Conservation (phyloP, 2,113 vertebrate species). For the Nycticryphes semicollaris region DNA sequence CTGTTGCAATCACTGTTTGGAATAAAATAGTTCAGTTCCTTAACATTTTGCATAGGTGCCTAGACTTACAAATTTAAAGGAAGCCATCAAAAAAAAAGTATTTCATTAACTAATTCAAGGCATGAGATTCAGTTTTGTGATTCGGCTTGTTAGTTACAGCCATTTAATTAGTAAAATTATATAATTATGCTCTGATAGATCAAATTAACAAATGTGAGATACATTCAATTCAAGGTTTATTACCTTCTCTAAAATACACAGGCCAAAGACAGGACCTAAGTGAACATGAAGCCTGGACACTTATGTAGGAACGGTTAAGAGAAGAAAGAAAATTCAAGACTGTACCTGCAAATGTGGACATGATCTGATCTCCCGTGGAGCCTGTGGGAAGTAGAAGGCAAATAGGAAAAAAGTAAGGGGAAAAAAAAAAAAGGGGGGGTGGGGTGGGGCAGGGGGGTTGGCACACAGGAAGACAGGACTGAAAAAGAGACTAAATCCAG, state of each 20-base stretch:
- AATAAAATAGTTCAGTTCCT: neutral
- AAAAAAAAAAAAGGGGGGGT: neutral
- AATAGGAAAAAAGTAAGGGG: neutral
- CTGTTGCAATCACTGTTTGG: neutral
- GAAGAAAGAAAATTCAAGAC: conserved; percentile 14
- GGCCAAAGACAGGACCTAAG: neutral
- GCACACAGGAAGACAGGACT: neutral
- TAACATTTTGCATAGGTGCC: neutral
- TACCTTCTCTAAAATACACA: neutral
- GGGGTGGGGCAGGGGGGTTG: neutral
- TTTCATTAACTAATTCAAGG: neutral
- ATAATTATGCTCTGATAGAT: neutral
- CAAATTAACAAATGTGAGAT: neutral
- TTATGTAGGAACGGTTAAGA: neutral
- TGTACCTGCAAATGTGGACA: neutral
- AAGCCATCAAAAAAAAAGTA: neutral
- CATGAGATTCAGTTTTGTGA: neutral
- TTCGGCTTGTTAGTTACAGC: neutral
- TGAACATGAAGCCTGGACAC: neutral
- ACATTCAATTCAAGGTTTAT: neutral
- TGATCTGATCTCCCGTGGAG: neutral
- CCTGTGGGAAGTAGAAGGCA: neutral
- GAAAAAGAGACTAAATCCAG: neutral
- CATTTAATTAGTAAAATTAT: neutral
- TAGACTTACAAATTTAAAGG: neutral